Base-by-base conservation (phyloP, 1,140 invertebrate species). In the Drosophila biarmipes region DNA sequence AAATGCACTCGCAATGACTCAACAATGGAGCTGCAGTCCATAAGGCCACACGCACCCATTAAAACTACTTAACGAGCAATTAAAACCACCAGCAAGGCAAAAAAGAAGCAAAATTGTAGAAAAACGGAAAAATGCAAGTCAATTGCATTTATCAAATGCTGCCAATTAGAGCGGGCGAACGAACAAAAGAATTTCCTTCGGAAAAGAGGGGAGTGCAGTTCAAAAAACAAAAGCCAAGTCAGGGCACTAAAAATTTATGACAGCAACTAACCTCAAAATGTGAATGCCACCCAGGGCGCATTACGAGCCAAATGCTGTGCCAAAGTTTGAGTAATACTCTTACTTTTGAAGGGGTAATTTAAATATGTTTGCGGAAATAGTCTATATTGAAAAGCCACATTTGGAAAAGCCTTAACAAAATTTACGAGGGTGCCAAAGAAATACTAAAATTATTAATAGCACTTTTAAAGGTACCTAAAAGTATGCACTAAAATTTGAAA, bases 241-340 rank as follows among this genome's bases (percentile, higher is more conserved):
- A 29, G 59, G 54, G 66, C 75, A 82, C 66, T 87, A 79, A 89
- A 87, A 87, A 87, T 89, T 89, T 87, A 87, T 87, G 84, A 82
- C 84, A 87, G 84, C 78, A 87, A 89, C 79, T 89, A 87, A 87
- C 84, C 82, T 78, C 84, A 87, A 82, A 86, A 72, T 68, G 73
- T 54, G 73, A 76, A 76, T 76, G 74, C 64, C 71, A 67, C 49
- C 56, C 82, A 57, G 69, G 69, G 46, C 78, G 58, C 80, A 40
- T 82, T 87, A 82, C 75, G 62, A 66, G 67, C 54, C 35, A 64
- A 77, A 57, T 64, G 82, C 62, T 42, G 55, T 24, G 64, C 59
- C 57, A 76, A 82, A 87, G 51, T 82, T 89, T 76, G 48, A 43
- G 31, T 14, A 6, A 38, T 51, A 34, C 27, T n/a, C 73, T 43